Base-by-base conservation (phyloP, 2,113 vertebrate genomes). In the Antennarius striatus region DNA sequence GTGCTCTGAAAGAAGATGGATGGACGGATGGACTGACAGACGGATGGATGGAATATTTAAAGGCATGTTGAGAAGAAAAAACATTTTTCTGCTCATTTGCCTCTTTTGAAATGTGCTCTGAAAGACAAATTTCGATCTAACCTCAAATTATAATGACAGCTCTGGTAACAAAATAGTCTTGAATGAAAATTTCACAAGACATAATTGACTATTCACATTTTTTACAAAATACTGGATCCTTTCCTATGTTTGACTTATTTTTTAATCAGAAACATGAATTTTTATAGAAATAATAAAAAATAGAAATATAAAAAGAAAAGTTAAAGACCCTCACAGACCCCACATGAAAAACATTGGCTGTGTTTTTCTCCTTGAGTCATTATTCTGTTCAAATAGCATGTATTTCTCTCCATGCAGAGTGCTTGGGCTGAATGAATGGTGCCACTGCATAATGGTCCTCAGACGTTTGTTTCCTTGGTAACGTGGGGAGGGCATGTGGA, bases 381-480 rank as follows among this genome's bases (percentile, higher is more conserved):
- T 92, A 87, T 88, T 90, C 79, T 79, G 80, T 90, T 84, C 75
- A 88, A 90, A 91, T 78, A 71, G 82, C 84, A 78, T 83, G 80
- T 83, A 86, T 90, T 84, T 90, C 80, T 84, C 90, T 91, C 80
- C 85, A 76, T 80, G 80, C 88, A 79, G 81, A 87, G 88, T 79
- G 89, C 84, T 87, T 32, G 64, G 82, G 82, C 82, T 92, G 92
- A 93, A 93, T 92, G 89, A 90, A 91, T 90, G 83, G 85, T 85
- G 87, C 86, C 65, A 83, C 89, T 84, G 90, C 87, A 88, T 90
- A 88, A 90, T 89, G 78, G 83, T 88, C 85, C 90, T 94, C 87
- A 82, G 89, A 92, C 86, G 83, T 88, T 89, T 88, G 93, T 94
- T 92, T 90, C 93, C 92, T 68, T 75, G 91, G 92, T 87, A 93